These are phyloP conservation scores for Steromphala cineraria DNA, from an alignment of 2,888 invertebrate species.

Conservation along the genomic window DNA sequence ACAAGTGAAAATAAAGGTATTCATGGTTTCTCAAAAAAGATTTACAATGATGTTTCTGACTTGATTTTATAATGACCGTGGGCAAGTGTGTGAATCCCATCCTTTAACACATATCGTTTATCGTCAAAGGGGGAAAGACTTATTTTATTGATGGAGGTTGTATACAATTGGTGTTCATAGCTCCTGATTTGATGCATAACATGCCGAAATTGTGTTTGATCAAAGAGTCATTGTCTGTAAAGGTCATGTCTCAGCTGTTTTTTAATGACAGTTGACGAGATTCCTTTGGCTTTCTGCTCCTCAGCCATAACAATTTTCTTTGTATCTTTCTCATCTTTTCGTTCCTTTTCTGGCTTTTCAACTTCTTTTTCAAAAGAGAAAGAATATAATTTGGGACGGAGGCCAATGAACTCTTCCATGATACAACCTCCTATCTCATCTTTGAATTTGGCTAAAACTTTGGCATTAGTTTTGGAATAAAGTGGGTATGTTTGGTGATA, in stretches of 20 bases:
- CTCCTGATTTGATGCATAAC: slow-evolving; percentile 40
- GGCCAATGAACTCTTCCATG: not conserved
- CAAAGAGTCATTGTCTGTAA: slow-evolving; percentile 38
- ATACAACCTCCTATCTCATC: not conserved
- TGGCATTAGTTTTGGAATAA: not conserved
- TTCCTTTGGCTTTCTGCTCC: not conserved
- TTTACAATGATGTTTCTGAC: not conserved
- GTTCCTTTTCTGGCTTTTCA: no score
- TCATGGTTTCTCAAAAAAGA: no score
- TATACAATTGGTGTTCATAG: slow-evolving; percentile 39
- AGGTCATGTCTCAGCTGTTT: no score
- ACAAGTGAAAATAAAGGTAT: not conserved
- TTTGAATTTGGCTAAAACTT: no score
- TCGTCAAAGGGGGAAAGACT: no score
- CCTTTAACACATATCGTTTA: slow-evolving; percentile 40
- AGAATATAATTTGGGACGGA: no score
- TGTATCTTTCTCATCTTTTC: no score
- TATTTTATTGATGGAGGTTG: slow-evolving; percentile 39
- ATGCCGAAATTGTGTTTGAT: slow-evolving; percentile 37
- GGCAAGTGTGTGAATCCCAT: slow-evolving; percentile 37
- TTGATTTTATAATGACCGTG: slow-evolving; percentile 37
- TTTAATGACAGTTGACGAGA: not conserved
- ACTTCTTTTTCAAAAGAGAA: not conserved
- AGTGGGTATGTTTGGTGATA: not conserved
- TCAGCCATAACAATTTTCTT: not conserved